Base-by-base conservation (phyloP, 2,888 invertebrate genomes). In the Trissoscelio sp. region DNA sequence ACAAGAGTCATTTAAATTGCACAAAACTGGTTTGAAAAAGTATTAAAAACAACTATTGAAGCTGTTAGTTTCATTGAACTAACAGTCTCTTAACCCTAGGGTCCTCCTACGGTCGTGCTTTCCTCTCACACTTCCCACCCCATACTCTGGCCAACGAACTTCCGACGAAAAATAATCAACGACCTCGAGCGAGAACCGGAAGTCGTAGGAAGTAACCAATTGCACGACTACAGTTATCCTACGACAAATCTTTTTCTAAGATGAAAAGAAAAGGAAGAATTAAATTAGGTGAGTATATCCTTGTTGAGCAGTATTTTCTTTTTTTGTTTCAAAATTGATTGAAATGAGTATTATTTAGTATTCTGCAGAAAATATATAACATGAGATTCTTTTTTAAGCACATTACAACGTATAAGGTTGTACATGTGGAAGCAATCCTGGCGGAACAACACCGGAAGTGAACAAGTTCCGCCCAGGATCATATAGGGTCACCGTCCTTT, bases 361-460 rank as follows among this genome's bases (percentile, higher is more conserved):
- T 20, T 16, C 28, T 11, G 24, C 20, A 62, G 62, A 62, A 20
- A 31, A 24, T 66, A 53, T 37, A 22, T 37, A 3, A 37, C 39
- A 39, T 44, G 14, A 53, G 53, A 53, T 73, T 64, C 55, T 44
- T 73, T 64, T 62, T 73, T 31, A 53, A 53, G 55, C 44, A 64
- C 57, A 64, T 72, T 53, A 64, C 55, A 42, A 18, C 55, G 16
- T 20, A 64, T 55, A 74, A 64, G 39, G 24, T 67, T 75, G 42
- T 46, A 79, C 85, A 84, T 87, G 86, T 87, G 85, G 88, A 88
- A 88, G 88, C 87, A 89, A 87, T 87, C 85, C 85, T 86, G 88
- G 86, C 87, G 88, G 88, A 88, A 89, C 89, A 88, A 86, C 87
- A 89, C 89, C 89, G 89, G 90, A 90, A 89, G 90, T 83, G 87